Base-by-base conservation (phyloP, 2,113 vertebrate genomes). In the Osmerus eperlanus region DNA sequence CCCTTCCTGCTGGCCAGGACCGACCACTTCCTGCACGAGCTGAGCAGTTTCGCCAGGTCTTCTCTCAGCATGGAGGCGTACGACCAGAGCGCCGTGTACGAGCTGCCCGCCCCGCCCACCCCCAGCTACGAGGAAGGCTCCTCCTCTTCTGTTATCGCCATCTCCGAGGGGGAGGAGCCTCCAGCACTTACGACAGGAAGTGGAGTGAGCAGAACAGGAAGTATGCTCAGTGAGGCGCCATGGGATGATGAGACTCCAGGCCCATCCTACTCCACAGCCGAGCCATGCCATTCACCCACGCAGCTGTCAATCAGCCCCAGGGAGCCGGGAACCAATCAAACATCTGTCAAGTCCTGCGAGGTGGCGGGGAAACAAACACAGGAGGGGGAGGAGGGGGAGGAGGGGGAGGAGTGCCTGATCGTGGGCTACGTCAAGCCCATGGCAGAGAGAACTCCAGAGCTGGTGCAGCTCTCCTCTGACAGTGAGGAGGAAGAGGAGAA, bases 171-270 rank as follows among this genome's bases (percentile, higher is more conserved):
- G 13, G 91, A 85, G 25, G 78, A 83, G 1, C 85, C 82, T 1
- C 55, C 55, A 0, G 84, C 65, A 75, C 89, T 59, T 79, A 56
- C 9, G 66, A 51, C 14, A 0, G 8, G 23, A 0, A 18, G 5
- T 3, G 81, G 85, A 7, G 8, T 73, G 28, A 71, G 78, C 51
- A 83, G 72, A 16, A 18, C 78, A 1, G 78, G 80, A 55, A 81
- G 83, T 52, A 68, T 75, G 28, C 87, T 87, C 62, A 90, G 88
- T 71, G 90, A 93, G 53, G 85, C 94, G 0, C 91, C 89, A 0
- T 98, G 96, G 96, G 96, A 96, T 25, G 95, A 96, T 25, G 95
- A 97, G 84, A 96, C 96, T 0, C 95, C 96, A 0, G 96, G 96
- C 1, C 95, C 96, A 59, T 98, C 96, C 1, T 96, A 96, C 70